Evolutionary conservation across 2,113 vertebrate genomes (phyloP).

Genomic region (Labrus mixtus): DNA sequence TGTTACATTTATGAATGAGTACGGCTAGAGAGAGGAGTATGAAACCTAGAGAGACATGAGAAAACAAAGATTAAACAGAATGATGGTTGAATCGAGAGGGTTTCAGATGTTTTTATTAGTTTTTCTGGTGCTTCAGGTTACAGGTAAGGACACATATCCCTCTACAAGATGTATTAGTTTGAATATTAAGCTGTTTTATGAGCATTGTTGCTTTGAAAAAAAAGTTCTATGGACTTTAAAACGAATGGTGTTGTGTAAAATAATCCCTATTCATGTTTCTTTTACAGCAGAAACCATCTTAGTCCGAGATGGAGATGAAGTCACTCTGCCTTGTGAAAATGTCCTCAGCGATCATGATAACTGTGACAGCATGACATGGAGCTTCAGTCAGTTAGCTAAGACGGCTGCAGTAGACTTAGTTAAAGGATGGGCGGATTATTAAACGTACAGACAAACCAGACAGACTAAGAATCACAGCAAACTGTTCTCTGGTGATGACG

Average conservation of each 20-base stretch:
- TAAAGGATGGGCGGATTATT: rapidly evolving
- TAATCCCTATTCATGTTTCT: background rate
- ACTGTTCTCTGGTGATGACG: constrained; percentile 53
- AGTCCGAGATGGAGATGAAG: background rate
- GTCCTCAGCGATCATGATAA: background rate
- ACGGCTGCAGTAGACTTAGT: rapidly evolving
- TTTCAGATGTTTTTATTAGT: background rate
- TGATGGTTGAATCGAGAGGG: background rate
- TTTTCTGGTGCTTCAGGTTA: background rate
- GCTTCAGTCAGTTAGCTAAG: background rate
- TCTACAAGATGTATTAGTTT: no score
- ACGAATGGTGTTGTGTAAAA: no score
- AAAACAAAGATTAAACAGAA: background rate
- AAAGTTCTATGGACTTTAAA: no score
- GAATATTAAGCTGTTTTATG: no score
- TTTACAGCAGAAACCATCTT: background rate
- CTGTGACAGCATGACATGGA: rapidly evolving
- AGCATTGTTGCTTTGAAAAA: no score
- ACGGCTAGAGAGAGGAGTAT: background rate
- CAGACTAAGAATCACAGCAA: constrained; percentile 26
- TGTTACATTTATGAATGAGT: background rate
- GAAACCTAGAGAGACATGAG: background rate
- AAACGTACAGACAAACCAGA: rapidly evolving
- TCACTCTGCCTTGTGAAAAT: background rate
- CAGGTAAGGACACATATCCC: background rate